Evolutionary conservation across 2,888 invertebrate species (phyloP).

Genomic region (Drosophila quasianomalipes): DNA sequence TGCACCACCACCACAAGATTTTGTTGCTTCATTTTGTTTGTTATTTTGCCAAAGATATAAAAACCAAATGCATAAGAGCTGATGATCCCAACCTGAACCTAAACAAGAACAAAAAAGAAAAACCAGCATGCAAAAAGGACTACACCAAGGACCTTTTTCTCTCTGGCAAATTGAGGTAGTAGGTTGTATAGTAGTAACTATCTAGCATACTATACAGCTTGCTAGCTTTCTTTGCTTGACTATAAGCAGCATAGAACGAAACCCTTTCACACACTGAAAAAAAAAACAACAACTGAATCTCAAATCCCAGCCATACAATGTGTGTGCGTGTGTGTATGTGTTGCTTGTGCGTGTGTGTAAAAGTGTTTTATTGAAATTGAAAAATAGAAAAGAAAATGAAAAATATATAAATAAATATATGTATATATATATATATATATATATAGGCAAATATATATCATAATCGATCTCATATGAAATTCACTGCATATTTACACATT

Average conservation of each 20-base stretch:
- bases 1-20: background rate
- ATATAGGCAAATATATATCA: background rate
- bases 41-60: conserved; percentile 21
- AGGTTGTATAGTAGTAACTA: conserved; percentile 86
- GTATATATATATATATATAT: background rate
- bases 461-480: conserved; percentile 9
- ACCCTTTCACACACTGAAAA: conserved; percentile 11
- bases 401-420: background rate
- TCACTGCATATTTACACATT: conserved; percentile 55
- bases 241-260: conserved; percentile 75
- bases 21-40: conserved; percentile 22
- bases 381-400: background rate
- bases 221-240: conserved; percentile 86
- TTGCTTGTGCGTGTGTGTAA: conserved; percentile 28
- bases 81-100: conserved; percentile 23
- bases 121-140: conserved; percentile 59
- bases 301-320: conserved; percentile 51
- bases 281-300: background rate
- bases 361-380: conserved; percentile 23
- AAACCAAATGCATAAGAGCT: background rate
- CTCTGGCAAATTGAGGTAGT: conserved; percentile 86
- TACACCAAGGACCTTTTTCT: conserved; percentile 79
- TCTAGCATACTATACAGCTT: conserved; percentile 85
- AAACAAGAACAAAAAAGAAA: conserved; percentile 27
- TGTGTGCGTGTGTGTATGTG: conserved; percentile 30